Percentiles rank a stretch among this genome's conserved stretches.
Evolutionary conservation across 2,888 invertebrate species (phyloP).

Genomic region (Sipha maydis): DNA sequence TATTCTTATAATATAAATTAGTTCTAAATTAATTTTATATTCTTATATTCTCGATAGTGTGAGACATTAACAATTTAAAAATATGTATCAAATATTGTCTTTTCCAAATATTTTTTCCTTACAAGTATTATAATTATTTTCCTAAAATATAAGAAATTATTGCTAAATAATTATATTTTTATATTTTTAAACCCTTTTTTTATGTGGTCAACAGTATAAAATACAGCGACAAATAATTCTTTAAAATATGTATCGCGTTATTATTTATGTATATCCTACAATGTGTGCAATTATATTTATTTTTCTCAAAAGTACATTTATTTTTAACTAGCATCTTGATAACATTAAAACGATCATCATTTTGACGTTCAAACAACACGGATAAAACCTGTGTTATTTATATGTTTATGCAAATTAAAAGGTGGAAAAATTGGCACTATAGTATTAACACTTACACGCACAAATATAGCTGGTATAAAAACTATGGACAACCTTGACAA

Average conservation of each 20-base stretch:
- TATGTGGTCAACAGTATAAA: not conserved
- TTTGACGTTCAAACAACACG: not conserved
- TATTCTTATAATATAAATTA: no score
- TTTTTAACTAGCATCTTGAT: not conserved
- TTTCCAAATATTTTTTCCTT: no score
- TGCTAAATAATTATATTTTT: no score
- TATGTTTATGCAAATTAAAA: conserved; percentile 15
- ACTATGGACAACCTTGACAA: conserved; percentile 12
- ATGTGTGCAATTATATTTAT: not conserved
- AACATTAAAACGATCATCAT: not conserved
- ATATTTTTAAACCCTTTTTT: no score
- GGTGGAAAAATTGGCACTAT: conserved; percentile 1
- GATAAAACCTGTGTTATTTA: conserved; percentile 11
- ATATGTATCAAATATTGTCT: no score
- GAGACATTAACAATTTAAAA: no score
- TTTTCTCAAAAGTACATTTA: not conserved
- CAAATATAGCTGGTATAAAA: not conserved
- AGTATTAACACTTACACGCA: not conserved
- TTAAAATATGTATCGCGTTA: not conserved
- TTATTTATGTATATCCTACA: no score
- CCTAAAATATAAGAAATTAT: no score
- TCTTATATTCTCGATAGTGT: no score
- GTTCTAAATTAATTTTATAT: no score
- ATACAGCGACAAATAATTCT: not conserved
- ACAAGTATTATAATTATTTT: no score